Conservation (phyloP, 2,797 vertebrate species). For the Phyllotis vaccarum region DNA sequence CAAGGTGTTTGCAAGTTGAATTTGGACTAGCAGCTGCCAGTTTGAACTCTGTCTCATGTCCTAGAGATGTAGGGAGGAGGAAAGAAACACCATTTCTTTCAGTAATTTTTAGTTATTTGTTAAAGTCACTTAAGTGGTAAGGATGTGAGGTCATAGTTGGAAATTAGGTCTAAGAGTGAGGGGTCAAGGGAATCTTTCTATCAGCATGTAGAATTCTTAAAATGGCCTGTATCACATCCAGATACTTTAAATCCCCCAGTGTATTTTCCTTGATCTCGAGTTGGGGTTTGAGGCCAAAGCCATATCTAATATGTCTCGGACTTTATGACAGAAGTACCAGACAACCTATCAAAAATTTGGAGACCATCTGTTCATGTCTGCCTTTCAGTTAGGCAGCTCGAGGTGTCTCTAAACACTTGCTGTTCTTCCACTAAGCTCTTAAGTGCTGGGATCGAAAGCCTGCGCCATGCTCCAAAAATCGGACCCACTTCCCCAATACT, state of each 20-base stretch:
- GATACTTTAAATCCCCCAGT: background rate
- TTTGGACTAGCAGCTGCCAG: background rate
- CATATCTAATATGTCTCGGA: background rate
- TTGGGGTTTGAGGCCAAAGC: background rate
- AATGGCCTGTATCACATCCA: background rate
- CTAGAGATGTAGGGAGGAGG: background rate
- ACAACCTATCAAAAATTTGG: background rate
- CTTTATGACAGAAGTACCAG: background rate
- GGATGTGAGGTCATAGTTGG: background rate
- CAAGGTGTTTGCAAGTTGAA: slow-evolving; percentile 2
- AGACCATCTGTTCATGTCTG: background rate
- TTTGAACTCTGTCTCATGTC: background rate
- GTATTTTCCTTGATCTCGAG: background rate
- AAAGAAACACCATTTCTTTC: background rate
- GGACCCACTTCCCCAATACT: background rate
- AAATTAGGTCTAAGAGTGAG: background rate
- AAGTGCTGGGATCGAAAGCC: background rate
- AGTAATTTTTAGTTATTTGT: slow-evolving; percentile 9
- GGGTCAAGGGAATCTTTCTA: background rate
- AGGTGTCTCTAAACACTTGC: background rate
- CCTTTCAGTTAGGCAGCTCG: background rate
- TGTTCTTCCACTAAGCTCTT: background rate
- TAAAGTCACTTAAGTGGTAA: background rate
- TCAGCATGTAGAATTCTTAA: background rate
- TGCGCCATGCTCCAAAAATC: background rate